Percentiles rank a stretch among this genome's conserved stretches.
Evolutionary conservation across 2,888 invertebrate species (phyloP).

Genomic region (Ctena decussata): DNA sequence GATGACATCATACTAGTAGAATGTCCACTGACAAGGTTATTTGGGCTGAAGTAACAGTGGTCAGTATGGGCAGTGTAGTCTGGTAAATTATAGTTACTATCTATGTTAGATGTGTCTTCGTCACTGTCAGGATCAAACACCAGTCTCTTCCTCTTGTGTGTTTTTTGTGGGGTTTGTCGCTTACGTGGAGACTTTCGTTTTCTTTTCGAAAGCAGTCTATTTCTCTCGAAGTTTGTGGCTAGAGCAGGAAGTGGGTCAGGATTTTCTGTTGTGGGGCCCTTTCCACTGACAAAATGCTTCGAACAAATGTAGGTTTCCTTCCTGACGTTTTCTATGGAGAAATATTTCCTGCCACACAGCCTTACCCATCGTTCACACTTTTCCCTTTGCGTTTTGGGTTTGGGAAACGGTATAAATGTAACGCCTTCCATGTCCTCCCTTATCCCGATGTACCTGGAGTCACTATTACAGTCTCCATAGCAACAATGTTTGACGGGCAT

Average conservation of each 20-base stretch:
- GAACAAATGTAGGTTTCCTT: conserved; percentile 40
- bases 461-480: conserved; percentile 22
- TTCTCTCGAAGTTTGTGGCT: neutral
- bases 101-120: neutral
- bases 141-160: neutral
- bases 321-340: neutral
- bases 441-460: neutral
- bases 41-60: neutral
- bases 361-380: conserved; percentile 21
- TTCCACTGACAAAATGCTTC: conserved; percentile 34
- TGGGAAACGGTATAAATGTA: conserved; percentile 22
- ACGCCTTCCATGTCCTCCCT: neutral
- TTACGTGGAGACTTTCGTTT: neutral
- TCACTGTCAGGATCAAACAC: neutral
- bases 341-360: conserved; percentile 10
- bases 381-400: neutral
- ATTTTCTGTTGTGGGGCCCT: conserved; percentile 18
- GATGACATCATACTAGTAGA: no score
- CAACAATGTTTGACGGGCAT: conserved; percentile 20
- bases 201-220: neutral
- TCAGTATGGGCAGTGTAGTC: neutral
- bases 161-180: neutral
- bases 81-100: no score
- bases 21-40: no score
- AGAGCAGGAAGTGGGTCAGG: conserved; percentile 33